Base-by-base conservation (phyloP, 2,113 vertebrate species). In the Rhizomys pruinosus region DNA sequence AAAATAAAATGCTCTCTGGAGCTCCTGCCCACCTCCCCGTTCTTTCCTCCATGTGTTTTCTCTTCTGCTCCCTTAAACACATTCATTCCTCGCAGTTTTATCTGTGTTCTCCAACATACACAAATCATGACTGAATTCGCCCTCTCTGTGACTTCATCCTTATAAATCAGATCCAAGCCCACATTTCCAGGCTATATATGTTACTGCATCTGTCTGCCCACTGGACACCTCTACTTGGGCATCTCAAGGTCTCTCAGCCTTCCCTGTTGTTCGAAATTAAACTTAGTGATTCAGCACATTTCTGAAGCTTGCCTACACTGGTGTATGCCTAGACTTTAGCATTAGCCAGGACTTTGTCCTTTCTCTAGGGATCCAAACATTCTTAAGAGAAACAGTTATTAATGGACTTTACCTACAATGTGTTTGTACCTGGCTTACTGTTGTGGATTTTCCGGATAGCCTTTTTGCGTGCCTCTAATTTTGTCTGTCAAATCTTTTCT, bases 321-420 rank as follows among this genome's bases (percentile, higher is more conserved):
- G 37, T 63, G n/a, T 81, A 29, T 19, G 47, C 27, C 32, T 57
- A 64, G 25, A 42, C 27, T 25, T 42, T 64, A 8, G 27, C 19
- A 25, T 20, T 4, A 0, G 4, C 79, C 0, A 44, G 0, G 79
- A 27, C 25, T 29, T 42, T 29, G 6, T 16, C 57, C 15, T n/a
- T n/a, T n/a, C n/a, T n/a, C n/a, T n/a, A n/a, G n/a, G n/a, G n/a
- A n/a, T n/a, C n/a, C n/a, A n/a, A n/a, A n/a, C n/a, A n/a, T n/a
- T n/a, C n/a, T n/a, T n/a, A n/a, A n/a, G n/a, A n/a, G n/a, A n/a
- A n/a, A n/a, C n/a, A n/a, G n/a, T n/a, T n/a, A n/a, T n/a, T n/a
- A n/a, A n/a, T n/a, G n/a, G n/a, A n/a, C n/a, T 29, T 61, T 63
- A 42, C 5, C 25, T 42, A 4, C 16, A 44, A 42, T 27, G 27